A percentile compares a stretch with the other conserved stretches of the same genome.
phyloP scores from a whole-genome alignment of 2,113 vertebrate genomes.

The Pogonocichla stellata region DNA sequence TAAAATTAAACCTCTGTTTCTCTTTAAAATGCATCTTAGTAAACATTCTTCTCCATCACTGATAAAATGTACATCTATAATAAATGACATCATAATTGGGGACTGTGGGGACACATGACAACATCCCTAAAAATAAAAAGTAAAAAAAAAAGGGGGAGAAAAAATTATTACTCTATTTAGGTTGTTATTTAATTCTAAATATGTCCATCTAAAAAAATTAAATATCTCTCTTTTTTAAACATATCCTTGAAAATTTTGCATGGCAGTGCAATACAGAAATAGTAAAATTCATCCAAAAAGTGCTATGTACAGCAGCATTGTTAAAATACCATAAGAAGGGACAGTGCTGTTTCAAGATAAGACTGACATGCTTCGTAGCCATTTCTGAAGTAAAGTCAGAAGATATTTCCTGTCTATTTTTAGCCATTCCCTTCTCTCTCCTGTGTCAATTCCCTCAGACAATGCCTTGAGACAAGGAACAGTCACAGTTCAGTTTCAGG shows the following conservation, averaged over 20 bases:
- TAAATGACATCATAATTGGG: not conserved
- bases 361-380: not conserved
- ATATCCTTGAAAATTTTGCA: slow-evolving; percentile 64
- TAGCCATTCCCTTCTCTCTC: slow-evolving; percentile 5
- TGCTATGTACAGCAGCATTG: slow-evolving; percentile 75
- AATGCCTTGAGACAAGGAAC: not conserved
- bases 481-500: slow-evolving; percentile 10
- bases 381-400: slow-evolving; percentile 4
- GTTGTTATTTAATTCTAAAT: slow-evolving; percentile 71
- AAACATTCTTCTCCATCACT: slow-evolving; percentile 42
- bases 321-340: slow-evolving; percentile 7
- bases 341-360: not conserved
- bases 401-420: not conserved
- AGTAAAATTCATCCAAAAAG: slow-evolving; percentile 67
- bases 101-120: not conserved
- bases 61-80: slow-evolving; percentile 60
- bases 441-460: not conserved
- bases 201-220: slow-evolving; percentile 69
- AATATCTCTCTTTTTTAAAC: slow-evolving; percentile 53
- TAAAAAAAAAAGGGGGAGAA: slow-evolving; percentile 17
- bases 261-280: slow-evolving; percentile 81
- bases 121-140: slow-evolving; percentile 14
- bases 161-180: slow-evolving; percentile 25
- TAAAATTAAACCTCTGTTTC: slow-evolving; percentile 44
- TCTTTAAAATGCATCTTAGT: slow-evolving; percentile 50